phyloP scores from a whole-genome alignment of 1,140 invertebrate species.

The Pseudomyrmex flavicornis region DNA sequence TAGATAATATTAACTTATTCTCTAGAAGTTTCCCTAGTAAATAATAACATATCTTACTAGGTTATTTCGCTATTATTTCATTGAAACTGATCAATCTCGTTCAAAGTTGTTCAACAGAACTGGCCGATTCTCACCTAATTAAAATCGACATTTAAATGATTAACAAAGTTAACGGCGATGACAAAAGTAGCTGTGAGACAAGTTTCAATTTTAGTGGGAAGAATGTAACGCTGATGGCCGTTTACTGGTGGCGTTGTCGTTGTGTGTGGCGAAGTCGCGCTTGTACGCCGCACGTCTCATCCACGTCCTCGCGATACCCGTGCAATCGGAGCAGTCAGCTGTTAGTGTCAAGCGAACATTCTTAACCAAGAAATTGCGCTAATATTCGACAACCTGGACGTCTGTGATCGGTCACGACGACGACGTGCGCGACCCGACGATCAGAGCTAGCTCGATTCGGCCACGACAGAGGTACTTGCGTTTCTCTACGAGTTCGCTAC shows the following conservation, averaged over 20 bases:
- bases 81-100: not conserved
- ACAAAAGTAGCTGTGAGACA: no score
- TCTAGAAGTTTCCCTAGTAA: no score
- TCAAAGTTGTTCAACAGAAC: no score
- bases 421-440: not conserved
- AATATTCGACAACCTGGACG: constrained; percentile 31
- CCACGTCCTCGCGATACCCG: constrained; percentile 4
- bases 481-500: not conserved
- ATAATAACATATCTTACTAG: no score
- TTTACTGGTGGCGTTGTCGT: not conserved
- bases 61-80: no score
- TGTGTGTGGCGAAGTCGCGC: not conserved
- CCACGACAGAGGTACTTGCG: constrained; percentile 15
- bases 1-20: no score
- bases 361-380: constrained; percentile 74
- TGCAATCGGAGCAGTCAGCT: constrained; percentile 69
- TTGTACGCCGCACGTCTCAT: not conserved
- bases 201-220: constrained; percentile 1
- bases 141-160: no score
- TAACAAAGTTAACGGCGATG: no score
- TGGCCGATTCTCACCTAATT: no score
- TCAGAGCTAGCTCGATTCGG: not conserved
- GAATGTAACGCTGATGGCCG: not conserved
- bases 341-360: constrained; percentile 72
- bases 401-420: no score